Percentiles rank a stretch among this genome's conserved stretches.
phyloP scores from a whole-genome alignment of 2,797 vertebrate species.

The Galago senegalensis region DNA sequence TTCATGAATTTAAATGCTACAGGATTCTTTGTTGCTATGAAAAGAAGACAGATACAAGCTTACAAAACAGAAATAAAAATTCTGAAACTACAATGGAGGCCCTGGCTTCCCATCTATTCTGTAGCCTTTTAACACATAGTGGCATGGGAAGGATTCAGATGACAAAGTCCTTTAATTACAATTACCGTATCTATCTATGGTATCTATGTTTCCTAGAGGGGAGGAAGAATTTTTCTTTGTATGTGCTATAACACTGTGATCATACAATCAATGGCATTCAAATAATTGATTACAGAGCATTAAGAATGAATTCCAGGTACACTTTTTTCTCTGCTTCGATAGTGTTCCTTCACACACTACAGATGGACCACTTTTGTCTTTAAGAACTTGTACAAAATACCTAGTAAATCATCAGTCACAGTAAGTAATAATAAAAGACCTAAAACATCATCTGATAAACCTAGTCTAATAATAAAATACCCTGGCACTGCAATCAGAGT shows the following conservation, averaged over 20 bases:
- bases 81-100: not conserved
- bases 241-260: not conserved
- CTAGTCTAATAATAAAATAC: not conserved
- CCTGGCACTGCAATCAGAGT: not conserved
- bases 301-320: not conserved
- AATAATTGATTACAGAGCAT: constrained; percentile 8
- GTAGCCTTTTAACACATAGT: not conserved
- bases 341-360: not conserved
- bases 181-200: not conserved
- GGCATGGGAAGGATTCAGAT: not conserved
- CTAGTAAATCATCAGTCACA: not conserved
- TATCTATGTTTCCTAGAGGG: not conserved
- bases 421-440: not conserved
- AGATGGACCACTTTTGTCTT: not conserved
- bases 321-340: not conserved
- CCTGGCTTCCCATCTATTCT: not conserved
- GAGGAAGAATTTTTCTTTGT: not conserved
- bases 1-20: not conserved
- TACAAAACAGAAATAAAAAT: not conserved
- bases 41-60: not conserved
- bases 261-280: not conserved
- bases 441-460: not conserved
- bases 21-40: not conserved
- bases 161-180: not conserved
- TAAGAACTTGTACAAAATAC: not conserved